Percentiles rank a stretch among this genome's conserved stretches.
Evolutionary conservation across 2,113 vertebrate species (phyloP).

Genomic region (Tichodroma muraria): DNA sequence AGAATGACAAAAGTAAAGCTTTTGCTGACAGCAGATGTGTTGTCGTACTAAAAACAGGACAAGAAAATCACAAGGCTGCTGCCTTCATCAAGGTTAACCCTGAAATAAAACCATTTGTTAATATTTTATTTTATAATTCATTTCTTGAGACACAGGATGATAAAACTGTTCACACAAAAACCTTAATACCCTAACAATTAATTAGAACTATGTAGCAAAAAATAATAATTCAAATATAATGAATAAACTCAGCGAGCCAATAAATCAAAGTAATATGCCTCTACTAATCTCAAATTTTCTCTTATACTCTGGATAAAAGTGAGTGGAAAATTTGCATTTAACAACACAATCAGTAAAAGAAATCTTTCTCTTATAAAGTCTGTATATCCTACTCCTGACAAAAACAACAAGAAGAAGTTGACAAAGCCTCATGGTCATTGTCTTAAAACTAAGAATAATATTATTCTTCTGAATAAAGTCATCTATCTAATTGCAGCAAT

Average conservation of each 20-base stretch:
- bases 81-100: background rate
- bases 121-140: conserved; percentile 10
- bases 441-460: background rate
- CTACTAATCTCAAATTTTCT: background rate
- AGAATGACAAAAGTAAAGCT: background rate
- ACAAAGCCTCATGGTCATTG: background rate
- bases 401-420: background rate
- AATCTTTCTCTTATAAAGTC: background rate
- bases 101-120: background rate
- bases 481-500: background rate
- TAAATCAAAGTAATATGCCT: conserved; percentile 6
- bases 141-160: background rate
- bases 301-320: background rate
- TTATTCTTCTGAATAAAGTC: background rate
- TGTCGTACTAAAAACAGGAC: background rate
- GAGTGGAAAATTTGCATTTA: background rate
- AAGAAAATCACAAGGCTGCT: background rate
- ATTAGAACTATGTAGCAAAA: background rate
- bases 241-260: background rate
- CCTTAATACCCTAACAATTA: background rate
- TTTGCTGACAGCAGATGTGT: background rate
- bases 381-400: background rate
- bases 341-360: background rate
- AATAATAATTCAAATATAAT: background rate
- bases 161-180: background rate